Evolutionary conservation across 2,113 vertebrate genomes (phyloP), one percentile per base, ranked within the genome.

Genomic region (Hymenochirus boettgeri): DNA sequence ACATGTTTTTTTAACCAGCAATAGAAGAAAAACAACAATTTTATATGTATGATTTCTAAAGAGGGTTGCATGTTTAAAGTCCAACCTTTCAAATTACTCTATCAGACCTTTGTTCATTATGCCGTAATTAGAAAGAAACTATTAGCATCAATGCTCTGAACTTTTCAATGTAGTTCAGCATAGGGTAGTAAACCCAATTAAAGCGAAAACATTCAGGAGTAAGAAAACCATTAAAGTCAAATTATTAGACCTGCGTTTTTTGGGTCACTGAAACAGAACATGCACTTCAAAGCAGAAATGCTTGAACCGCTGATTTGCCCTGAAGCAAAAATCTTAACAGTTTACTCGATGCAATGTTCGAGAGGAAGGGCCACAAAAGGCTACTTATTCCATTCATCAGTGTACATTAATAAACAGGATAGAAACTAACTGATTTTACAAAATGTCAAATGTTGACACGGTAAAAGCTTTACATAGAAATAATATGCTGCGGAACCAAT

Each of bases 221-320:
- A 81, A 83, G 74, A 76, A 86, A 86, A 79, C 73, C 76, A 83
- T 83, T 84, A 83, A 82, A 83, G 73, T 62, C 78, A 81, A 75
- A 83, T 87, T 79, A 85, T 86, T 85, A 86, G 75, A 82, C 75
- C 77, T 85, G 77, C 70, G 76, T 81, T 80, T 85, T 84, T 85
- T 76, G 74, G 70, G 78, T 86, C 79, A 80, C 55, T 85, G 75
- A 62, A 77, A 81, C 59, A 75, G 74, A 82, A 79, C 69, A 75
- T 70, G 72, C 55, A 82, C 73, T 82, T 83, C 81, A 79, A 87
- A 83, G 79, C 75, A 82, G 71, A 81, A 85, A 82, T 77, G 45
- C 74, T 70, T 62, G 67, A 82, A 77, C 55, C 75, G 61, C 60
- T 83, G 73, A 77, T 86, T 73, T 77, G 72, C 66, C 74, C 72